Evolutionary conservation across 2,113 vertebrate species (phyloP), one percentile per base, ranked within the genome.

Genomic region (Turnix velox): DNA sequence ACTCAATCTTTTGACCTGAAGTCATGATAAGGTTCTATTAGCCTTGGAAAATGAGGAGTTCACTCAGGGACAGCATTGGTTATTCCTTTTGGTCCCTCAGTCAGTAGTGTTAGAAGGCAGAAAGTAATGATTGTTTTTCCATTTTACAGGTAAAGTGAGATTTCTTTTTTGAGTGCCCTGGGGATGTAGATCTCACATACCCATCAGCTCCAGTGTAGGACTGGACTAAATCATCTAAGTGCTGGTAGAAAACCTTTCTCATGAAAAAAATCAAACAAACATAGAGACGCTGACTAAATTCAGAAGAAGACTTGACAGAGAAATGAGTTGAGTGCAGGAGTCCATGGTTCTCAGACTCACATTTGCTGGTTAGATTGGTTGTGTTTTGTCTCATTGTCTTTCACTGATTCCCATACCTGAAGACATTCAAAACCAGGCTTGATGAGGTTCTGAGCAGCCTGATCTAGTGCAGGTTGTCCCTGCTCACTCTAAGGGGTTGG

Each of bases 1-100:
- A 95, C 84, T 95, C 87, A 91, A 42, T 95, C 91, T 92, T 87
- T 91, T 94, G 95, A 93, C 94, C 74, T 91, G 74, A 91, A 93
- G 74, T 88, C 94, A 83, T 46, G 87, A 92, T 93, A 94, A 95
- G 87, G 66, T 75, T 95, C 51, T 93, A 92, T 96, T 94, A 89
- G 91, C 92, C 77, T 89, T 73, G 35, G 54, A 82, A 76, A 91
- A 94, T 76, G 54, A 68, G 77, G 92, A 95, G 87, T 92, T 92
- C 92, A 84, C 0, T 0, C 75, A 94, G 88, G 94, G 90, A 90
- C 92, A 87, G 37, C 43, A 52, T 66, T 73, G 80, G 39, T 45
- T 94, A 89, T 87, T 95, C 39, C 27, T 94, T 79, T 85, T 73
- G 84, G 80, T 80, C 49, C 42, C 72, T 63, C 22, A 72, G 35